Conservation (phyloP, 2,888 invertebrate species). For the Pteria penguin region DNA sequence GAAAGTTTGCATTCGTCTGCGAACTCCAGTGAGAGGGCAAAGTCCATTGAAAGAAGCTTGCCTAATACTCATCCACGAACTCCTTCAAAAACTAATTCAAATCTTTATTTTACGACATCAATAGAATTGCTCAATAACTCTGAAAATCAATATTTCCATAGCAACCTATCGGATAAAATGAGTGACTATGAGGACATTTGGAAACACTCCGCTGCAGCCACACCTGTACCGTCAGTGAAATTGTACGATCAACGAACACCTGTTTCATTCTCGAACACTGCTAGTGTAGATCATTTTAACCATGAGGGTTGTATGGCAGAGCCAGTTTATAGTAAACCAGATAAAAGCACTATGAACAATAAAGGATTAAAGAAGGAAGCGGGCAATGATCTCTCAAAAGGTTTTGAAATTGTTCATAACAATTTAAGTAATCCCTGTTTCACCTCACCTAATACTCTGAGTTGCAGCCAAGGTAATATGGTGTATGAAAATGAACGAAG, state of each 20-base stretch:
- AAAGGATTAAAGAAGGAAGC: not conserved
- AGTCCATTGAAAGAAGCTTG: not conserved
- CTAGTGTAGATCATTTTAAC: not conserved
- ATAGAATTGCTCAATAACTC: conserved; percentile 64
- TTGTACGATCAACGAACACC: not conserved
- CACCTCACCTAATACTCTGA: not conserved
- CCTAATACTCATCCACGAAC: conserved; percentile 42
- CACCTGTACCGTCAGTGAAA: conserved; percentile 31
- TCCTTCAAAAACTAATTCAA: conserved; percentile 57
- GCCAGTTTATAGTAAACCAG: not conserved
- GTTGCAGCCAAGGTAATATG: not conserved
- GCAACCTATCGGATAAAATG: conserved; percentile 93
- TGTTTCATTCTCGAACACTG: not conserved
- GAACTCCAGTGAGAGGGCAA: not conserved
- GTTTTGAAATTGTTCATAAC: not conserved
- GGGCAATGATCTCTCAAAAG: not conserved
- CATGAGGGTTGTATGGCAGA: not conserved
- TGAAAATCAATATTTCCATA: conserved; percentile 85
- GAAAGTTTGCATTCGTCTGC: conserved; percentile 25
- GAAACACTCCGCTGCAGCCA: conserved; percentile 77
- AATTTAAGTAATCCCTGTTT: not conserved
- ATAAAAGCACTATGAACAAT: not conserved
- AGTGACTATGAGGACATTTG: conserved; percentile 98
- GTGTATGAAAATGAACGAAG: not conserved
- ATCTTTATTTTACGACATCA: conserved; percentile 61